These are phyloP conservation scores for Elachura formosa DNA, from an alignment of 2,113 vertebrate genomes.

Conservation along the genomic window DNA sequence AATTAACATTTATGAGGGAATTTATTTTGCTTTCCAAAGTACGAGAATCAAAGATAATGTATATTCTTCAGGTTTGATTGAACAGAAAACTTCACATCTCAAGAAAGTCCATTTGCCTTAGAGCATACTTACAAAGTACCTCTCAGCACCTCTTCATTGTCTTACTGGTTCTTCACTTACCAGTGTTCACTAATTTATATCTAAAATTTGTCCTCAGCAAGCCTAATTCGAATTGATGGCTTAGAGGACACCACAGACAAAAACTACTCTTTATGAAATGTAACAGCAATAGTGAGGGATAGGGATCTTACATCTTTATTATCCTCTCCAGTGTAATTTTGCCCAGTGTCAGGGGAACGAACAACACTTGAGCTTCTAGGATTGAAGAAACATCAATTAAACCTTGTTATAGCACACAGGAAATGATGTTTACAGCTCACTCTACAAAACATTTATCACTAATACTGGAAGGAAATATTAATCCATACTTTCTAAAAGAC, in stretches of 20 bases:
- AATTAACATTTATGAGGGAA: background rate
- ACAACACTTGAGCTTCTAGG: background rate
- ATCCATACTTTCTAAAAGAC: background rate
- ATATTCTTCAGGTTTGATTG: background rate
- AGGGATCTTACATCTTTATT: background rate
- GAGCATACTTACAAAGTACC: background rate
- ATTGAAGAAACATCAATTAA: background rate
- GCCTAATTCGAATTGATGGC: background rate
- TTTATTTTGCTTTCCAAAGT: background rate
- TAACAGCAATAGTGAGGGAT: background rate
- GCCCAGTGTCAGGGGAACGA: background rate
- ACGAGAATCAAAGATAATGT: background rate
- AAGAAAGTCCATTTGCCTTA: background rate
- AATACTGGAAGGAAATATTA: background rate
- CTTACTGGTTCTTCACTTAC: background rate
- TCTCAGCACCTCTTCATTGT: background rate
- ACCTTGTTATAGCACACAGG: fast-evolving
- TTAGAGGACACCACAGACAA: background rate
- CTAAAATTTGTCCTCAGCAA: background rate
- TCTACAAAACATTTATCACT: background rate
- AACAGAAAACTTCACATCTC: background rate
- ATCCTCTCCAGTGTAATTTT: background rate
- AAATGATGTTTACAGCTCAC: background rate
- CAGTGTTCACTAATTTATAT: background rate
- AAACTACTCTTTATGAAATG: background rate